These are phyloP conservation scores for Epizoanthus fatuus DNA, from an alignment of 92 coral and sea anemone genomes.

Conservation along the genomic window DNA sequence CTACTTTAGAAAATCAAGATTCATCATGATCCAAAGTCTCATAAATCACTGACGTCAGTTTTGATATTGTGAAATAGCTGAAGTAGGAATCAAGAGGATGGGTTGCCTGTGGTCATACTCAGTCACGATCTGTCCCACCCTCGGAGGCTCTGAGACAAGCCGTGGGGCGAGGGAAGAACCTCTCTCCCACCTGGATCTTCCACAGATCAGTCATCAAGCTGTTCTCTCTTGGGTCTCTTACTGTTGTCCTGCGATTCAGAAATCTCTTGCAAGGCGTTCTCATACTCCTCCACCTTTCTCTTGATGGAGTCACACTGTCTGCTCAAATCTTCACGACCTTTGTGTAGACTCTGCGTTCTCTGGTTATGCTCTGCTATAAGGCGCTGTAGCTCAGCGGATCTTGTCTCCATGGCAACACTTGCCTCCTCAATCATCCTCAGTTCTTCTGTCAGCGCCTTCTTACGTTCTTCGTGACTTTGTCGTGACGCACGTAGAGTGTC, in stretches of 20 bases:
- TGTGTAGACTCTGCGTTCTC: conserved; percentile 7
- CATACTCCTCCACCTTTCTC: conserved; percentile 42
- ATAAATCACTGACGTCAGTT: too few relatives aligned
- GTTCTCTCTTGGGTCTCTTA: conserved; percentile 34
- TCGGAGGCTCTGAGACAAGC: too few relatives aligned
- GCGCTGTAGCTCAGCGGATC: conserved; percentile 19
- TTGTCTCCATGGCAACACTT: conserved; percentile 37
- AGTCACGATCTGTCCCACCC: too few relatives aligned
- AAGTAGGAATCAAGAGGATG: too few relatives aligned
- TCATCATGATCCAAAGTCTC: too few relatives aligned
- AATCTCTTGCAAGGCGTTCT: conserved; percentile 26
- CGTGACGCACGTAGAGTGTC: conserved; percentile 1
- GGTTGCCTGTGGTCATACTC: too few relatives aligned
- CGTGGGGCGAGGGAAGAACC: too few relatives aligned
- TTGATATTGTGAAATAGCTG: too few relatives aligned
- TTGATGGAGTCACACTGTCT: conserved; percentile 26
- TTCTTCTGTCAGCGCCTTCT: conserved; percentile 23
- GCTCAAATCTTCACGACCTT: conserved; percentile 16
- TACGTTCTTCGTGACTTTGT: neutral
- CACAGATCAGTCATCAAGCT: conserved; percentile 2
- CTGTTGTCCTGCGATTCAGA: neutral
- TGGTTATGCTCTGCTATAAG: conserved; percentile 22
- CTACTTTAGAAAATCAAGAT: too few relatives aligned
- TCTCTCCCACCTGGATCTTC: neutral
- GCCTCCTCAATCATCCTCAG: conserved; percentile 27